These are phyloP conservation scores for Xenops minutus DNA, from an alignment of 2,797 vertebrate species.

Conservation along the genomic window DNA sequence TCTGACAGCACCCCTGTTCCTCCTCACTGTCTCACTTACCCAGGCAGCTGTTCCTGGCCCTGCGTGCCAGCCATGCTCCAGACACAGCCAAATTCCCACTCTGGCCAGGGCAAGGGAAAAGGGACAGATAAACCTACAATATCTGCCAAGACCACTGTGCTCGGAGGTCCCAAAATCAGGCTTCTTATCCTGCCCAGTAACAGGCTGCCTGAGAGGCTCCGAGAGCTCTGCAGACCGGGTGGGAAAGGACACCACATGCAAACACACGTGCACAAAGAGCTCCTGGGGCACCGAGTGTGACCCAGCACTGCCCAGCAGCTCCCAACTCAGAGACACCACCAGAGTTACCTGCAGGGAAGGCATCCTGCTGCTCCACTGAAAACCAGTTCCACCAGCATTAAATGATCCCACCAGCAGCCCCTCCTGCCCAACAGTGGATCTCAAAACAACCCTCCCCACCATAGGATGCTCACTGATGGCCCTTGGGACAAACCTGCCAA, in stretches of 20 bases:
- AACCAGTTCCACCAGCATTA: background rate
- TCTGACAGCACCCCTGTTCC: background rate
- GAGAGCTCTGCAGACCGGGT: background rate
- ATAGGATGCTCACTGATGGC: accelerated
- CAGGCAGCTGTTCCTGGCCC: background rate
- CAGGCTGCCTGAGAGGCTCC: background rate
- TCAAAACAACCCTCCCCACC: background rate
- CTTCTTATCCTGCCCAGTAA: background rate
- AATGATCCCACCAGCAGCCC: background rate
- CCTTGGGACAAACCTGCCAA: background rate
- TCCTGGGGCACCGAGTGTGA: background rate
- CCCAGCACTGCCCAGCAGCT: background rate
- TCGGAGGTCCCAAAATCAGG: background rate
- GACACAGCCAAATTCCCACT: background rate
- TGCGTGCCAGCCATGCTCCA: accelerated
- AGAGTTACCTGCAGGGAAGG: background rate
- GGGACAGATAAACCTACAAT: background rate
- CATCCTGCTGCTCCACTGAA: background rate
- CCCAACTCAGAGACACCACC: background rate
- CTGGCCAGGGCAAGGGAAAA: background rate
- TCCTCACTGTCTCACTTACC: background rate
- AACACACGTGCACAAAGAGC: background rate
- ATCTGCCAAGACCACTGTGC: background rate
- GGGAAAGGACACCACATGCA: accelerated
- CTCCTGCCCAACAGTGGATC: background rate